Evolutionary conservation across 2,888 invertebrate genomes (phyloP), one percentile per base, ranked within the genome.

Genomic region (Eupithecia tripunctaria): DNA sequence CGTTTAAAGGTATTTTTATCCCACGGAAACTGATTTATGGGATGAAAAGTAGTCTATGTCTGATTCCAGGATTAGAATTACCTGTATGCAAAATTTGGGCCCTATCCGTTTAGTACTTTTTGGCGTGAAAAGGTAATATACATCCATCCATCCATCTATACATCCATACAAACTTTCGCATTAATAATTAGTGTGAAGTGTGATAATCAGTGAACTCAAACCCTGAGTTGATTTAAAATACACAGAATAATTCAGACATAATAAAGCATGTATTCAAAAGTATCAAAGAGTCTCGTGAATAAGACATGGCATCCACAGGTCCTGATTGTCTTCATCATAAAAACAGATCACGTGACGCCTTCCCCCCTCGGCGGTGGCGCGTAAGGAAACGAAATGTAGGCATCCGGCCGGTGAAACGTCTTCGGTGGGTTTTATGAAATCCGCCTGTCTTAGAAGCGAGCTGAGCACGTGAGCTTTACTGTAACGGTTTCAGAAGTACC

Each of bases 321-420:
- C 83, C 85, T 90, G 90, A 89, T 90, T 90, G 87, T 90, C 84
- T 88, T 88, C 85, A 90, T 92, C 86, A 86, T 88, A 86, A 84
- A 92, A 87, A 82, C 91, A 81, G 77, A 85, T 91, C 93, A 92
- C 91, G 92, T 91, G 76, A 74, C 80, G 71, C 80, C 81, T 80
- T 71, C 73, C 78, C 78, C 81, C 78, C 74, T 70, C 41, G n/a
- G n/a, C 59, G 76, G 75, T 79, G 75, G 81, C 82, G 80, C 80
- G 79, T 76, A 74, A 74, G 72, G 79, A 81, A 79, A 79, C 74
- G 79, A 83, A 81, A 82, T 81, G 83, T 78, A 74, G 77, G 67
- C 76, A 74, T 74, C 76, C 77, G 71, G 67, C n/a, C 77, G 71
- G 67, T 18, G 73, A 76, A 72, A 74, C 71, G 72, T 76, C 68